phyloP scores from a whole-genome alignment of 2,113 vertebrate species.

The Datnioides undecimradiatus region DNA sequence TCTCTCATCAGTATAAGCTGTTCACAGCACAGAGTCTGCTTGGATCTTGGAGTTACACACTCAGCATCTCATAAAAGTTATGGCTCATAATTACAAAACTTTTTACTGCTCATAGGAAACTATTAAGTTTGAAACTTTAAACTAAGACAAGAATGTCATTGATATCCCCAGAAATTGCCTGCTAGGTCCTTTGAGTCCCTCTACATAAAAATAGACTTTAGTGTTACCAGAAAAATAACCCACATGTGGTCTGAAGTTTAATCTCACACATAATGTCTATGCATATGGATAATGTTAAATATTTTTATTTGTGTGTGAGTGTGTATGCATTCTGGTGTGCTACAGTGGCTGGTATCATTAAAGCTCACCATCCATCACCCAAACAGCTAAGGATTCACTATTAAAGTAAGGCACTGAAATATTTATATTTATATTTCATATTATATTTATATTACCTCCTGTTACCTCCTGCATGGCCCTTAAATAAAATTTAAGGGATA shows the following conservation, averaged over 20 bases:
- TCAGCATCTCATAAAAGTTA: constrained; percentile 70
- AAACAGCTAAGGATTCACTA: not conserved
- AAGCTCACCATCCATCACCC: constrained; percentile 9
- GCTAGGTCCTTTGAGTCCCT: constrained; percentile 43
- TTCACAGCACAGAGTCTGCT: constrained; percentile 4
- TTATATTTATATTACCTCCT: no score
- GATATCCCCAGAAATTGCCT: constrained; percentile 49
- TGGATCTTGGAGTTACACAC: constrained; percentile 38
- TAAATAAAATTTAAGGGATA: not conserved
- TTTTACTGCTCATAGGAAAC: constrained; percentile 69
- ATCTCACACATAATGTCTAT: constrained; percentile 40
- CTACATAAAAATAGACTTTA: constrained; percentile 47
- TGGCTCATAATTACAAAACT: constrained; percentile 63
- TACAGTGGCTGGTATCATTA: not conserved
- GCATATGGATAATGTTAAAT: constrained; percentile 20
- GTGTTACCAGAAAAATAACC: constrained; percentile 44
- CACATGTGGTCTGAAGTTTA: constrained; percentile 25
- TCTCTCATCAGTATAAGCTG: constrained; percentile 56
- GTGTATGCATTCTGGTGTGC: not conserved
- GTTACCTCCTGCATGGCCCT: no score
- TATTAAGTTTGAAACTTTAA: constrained; percentile 57
- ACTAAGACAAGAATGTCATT: constrained; percentile 55
- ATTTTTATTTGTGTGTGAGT: constrained; percentile 4
- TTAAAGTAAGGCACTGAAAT: not conserved
- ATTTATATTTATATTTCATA: no score